Evolutionary conservation across 1,140 invertebrate genomes (phyloP).

Genomic region (Saccostrea echinata): DNA sequence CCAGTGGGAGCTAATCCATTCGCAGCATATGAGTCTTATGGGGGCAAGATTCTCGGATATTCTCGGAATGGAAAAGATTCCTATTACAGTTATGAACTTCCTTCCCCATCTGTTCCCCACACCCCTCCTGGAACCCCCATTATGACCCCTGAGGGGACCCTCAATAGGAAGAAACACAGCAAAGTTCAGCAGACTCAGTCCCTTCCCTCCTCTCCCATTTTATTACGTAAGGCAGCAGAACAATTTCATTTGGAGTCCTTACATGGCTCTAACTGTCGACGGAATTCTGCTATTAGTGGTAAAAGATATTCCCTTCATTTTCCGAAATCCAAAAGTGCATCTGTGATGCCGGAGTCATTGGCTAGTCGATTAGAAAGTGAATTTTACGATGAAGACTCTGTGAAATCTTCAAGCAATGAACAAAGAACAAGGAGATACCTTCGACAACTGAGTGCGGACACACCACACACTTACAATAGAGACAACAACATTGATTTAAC

Average conservation of each 20-base stretch:
- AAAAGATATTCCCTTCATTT: conserved; percentile 59
- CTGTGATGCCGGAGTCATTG: conserved; percentile 65
- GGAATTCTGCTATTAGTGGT: conserved; percentile 55
- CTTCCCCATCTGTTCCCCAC: conserved; percentile 66
- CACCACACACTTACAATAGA: not conserved
- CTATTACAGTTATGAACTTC: conserved; percentile 63
- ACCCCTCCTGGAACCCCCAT: conserved; percentile 72
- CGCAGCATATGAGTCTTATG: conserved; percentile 69
- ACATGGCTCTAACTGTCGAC: conserved; percentile 64
- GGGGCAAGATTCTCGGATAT: conserved; percentile 73
- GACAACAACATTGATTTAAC: not conserved
- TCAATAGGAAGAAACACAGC: conserved; percentile 44
- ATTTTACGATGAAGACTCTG: conserved; percentile 35
- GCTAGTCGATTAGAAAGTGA: conserved; percentile 65
- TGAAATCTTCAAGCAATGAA: conserved; percentile 20
- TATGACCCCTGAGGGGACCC: conserved; percentile 56
- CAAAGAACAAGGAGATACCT: conserved; percentile 41
- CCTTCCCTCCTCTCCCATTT: conserved; percentile 73
- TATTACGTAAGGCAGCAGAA: conserved; percentile 74
- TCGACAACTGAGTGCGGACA: conserved; percentile 51
- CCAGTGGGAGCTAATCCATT: conserved; percentile 77
- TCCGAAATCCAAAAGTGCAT: conserved; percentile 66
- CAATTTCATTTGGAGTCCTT: conserved; percentile 74
- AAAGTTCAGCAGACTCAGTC: conserved; percentile 69
- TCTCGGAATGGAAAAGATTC: conserved; percentile 62